A percentile compares a stretch with the other conserved stretches of the same genome.
These are phyloP conservation scores for Drosophila lacicola DNA, from an alignment of 2,888 invertebrate species.

Conservation along the genomic window DNA sequence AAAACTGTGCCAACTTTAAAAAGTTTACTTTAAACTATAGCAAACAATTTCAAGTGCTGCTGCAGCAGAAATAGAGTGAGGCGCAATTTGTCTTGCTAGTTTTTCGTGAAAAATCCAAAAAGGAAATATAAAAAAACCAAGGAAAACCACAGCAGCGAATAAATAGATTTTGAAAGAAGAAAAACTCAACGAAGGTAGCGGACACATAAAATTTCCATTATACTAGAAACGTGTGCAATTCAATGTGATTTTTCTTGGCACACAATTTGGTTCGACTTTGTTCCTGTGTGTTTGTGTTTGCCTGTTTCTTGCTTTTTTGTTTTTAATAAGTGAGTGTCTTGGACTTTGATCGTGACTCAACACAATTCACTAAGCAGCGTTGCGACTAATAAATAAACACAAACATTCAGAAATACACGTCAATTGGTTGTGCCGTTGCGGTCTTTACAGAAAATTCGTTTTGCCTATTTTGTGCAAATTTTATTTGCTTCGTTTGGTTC, in stretches of 20 bases:
- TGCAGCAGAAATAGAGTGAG: constrained; percentile 73
- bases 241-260: constrained; percentile 69
- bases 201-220: constrained; percentile 68
- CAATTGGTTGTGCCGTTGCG: constrained; percentile 30
- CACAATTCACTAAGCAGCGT: constrained; percentile 49
- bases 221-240: constrained; percentile 61
- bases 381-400: constrained; percentile 45
- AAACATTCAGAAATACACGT: constrained; percentile 43
- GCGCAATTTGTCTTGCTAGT: constrained; percentile 60
- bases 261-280: constrained; percentile 62
- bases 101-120: constrained; percentile 46
- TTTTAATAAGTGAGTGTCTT: constrained; percentile 47
- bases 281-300: constrained; percentile 45
- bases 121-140: constrained; percentile 15
- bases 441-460: constrained; percentile 28
- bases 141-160: constrained; percentile 26
- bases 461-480: constrained; percentile 22
- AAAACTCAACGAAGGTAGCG: constrained; percentile 34
- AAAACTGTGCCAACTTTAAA: constrained; percentile 21
- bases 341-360: constrained; percentile 78
- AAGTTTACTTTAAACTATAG: constrained; percentile 5
- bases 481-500: constrained; percentile 15
- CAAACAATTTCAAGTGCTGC: constrained; percentile 40
- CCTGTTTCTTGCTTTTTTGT: constrained; percentile 23
- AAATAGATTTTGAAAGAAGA: constrained; percentile 28